Base-by-base conservation (phyloP, 2,888 invertebrate genomes). In the Neoascia interrupta region DNA sequence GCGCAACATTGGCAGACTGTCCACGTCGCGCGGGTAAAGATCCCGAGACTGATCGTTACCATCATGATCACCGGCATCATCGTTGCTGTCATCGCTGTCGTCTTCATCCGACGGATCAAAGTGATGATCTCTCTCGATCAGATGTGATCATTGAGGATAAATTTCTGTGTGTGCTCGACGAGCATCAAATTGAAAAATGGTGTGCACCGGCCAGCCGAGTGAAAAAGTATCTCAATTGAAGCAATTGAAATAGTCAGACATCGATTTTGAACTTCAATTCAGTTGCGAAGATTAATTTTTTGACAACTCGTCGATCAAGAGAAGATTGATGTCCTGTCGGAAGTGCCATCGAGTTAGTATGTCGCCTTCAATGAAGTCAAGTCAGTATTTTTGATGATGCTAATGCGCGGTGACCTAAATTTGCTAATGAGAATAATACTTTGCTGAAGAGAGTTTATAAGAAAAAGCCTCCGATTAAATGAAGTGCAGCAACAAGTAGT, bases 221-320 rank as follows among this genome's bases (percentile, higher is more conserved):
- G 34, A 64, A 39, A 16, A 43, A 37, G 21, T 21, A 45, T 21
- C 36, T 13, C 56, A 49, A 23, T n/a, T 18, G 8, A n/a, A 41
- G 43, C 19, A 36, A 53, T 64, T 70, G 61, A 61, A 63, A 23
- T 56, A 43, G 54, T 53, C 21, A 43, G 51, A 58, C 49, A 53
- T 47, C 53, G 60, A 74, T 68, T 74, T 68, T 54, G 31, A 43
- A n/a, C 6, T 37, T 68, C 68, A 58, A 58, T 51, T 66, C 58
- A 58, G 66, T 51, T 58, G 34, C 51, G 58, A 36, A 51, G 66
- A 66, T 73, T 73, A 73, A 73, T 66, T 66, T n/a, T 73, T 73
- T 66, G 68, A 66, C 73, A 73, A 53, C 68, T 53, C 51, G 23
- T 31, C 37, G n/a, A n/a, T n/a, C n/a, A n/a, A n/a, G n/a, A n/a